Percentiles rank a stretch among this genome's conserved stretches.
Conservation (phyloP, 2,113 vertebrate species). For the Odobenus rosmarus region DNA sequence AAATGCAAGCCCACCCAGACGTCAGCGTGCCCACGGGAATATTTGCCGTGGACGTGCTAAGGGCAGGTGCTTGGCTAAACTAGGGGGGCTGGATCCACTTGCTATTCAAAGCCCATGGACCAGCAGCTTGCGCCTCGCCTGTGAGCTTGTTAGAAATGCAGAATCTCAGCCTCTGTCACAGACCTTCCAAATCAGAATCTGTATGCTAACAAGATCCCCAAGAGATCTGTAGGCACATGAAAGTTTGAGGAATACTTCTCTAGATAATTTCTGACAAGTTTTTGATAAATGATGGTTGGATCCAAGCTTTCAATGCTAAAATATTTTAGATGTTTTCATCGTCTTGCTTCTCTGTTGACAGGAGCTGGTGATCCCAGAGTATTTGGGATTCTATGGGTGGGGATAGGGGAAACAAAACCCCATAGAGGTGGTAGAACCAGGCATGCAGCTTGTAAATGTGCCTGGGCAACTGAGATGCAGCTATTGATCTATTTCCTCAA, state of each 20-base stretch:
- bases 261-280: background rate
- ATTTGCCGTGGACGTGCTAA: no score
- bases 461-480: background rate
- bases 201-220: background rate
- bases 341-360: background rate
- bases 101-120: background rate
- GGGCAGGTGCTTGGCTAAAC: background rate
- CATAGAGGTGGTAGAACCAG: background rate
- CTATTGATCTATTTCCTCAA: background rate
- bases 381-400: background rate
- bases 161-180: background rate
- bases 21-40: background rate
- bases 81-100: background rate
- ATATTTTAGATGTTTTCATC: background rate
- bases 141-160: background rate
- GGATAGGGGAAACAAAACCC: background rate
- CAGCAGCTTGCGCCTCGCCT: background rate
- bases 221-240: background rate
- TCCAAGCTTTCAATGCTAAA: background rate
- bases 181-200: background rate
- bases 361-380: background rate
- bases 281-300: background rate
- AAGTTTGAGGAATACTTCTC: background rate
- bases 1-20: accelerated
- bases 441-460: background rate